These are phyloP conservation scores for Perognathus longimembris DNA, from an alignment of 2,113 vertebrate species.

Conservation along the genomic window DNA sequence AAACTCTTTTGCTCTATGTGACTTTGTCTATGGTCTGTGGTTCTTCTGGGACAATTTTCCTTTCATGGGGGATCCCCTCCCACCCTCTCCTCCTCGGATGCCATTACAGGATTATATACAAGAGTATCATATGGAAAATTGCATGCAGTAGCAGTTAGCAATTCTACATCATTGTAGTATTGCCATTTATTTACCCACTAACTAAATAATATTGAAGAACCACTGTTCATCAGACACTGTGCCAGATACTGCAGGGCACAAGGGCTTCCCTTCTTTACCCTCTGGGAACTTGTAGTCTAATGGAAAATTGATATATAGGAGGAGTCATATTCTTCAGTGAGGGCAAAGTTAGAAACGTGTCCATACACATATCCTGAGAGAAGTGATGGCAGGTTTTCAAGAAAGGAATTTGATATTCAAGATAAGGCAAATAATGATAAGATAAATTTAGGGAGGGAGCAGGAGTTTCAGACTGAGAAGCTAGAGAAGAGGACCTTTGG, in stretches of 20 bases:
- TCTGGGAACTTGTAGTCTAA: not conserved
- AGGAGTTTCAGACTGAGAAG: not conserved
- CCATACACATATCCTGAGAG: too few species aligned
- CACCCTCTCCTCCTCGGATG: too few species aligned
- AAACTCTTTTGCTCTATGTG: too few species aligned
- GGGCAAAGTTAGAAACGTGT: not conserved
- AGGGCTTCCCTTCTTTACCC: not conserved
- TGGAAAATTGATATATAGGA: not conserved
- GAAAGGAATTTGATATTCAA: not conserved
- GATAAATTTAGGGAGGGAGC: not conserved
- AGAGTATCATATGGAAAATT: not conserved
- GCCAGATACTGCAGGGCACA: not conserved
- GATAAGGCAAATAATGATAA: too few species aligned
- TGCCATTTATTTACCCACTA: not conserved
- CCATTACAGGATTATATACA: too few species aligned
- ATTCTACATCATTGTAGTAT: not conserved
- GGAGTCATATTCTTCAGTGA: not conserved
- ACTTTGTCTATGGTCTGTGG: too few species aligned
- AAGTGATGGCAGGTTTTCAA: not conserved
- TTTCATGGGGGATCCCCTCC: too few species aligned
- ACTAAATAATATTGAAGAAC: not conserved
- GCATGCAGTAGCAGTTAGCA: not conserved
- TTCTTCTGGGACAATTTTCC: too few species aligned
- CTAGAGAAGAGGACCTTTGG: not conserved
- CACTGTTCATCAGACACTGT: not conserved